phyloP scores from a whole-genome alignment of 2,888 invertebrate species.

The Shargacucullia verbasci region DNA sequence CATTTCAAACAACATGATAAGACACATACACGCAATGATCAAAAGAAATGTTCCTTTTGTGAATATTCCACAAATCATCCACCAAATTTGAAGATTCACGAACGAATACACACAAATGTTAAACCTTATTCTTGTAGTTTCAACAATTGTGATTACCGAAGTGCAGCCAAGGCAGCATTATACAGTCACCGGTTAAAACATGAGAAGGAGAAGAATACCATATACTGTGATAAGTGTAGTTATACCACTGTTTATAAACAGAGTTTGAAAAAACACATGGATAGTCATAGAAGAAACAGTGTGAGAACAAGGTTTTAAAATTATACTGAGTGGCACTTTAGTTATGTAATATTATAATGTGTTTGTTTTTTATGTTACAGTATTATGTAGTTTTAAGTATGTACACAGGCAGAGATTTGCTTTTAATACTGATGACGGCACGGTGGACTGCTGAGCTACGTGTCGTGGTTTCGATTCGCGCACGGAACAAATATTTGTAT shows the following conservation, averaged over 20 bases:
- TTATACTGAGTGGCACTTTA: no score
- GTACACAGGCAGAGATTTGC: no score
- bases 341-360: no score
- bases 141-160: constrained; percentile 32
- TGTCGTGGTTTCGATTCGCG: no score
- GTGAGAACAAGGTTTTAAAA: constrained; percentile 31
- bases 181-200: constrained; percentile 68
- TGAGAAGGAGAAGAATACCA: constrained; percentile 58
- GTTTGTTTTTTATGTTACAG: no score
- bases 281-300: constrained; percentile 62
- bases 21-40: constrained; percentile 11
- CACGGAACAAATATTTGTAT: no score
- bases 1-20: constrained; percentile 47
- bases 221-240: constrained; percentile 71
- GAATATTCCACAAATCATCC: constrained; percentile 37
- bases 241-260: constrained; percentile 71
- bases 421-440: no score
- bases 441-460: no score
- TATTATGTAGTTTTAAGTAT: no score
- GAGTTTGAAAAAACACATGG: constrained; percentile 65
- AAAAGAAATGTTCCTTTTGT: constrained; percentile 35
- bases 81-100: constrained; percentile 67
- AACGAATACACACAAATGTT: constrained; percentile 58
- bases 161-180: constrained; percentile 61
- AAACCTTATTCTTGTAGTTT: constrained; percentile 39